Conservation (phyloP, 2,797 vertebrate genomes). For the Okamejei kenojei region DNA sequence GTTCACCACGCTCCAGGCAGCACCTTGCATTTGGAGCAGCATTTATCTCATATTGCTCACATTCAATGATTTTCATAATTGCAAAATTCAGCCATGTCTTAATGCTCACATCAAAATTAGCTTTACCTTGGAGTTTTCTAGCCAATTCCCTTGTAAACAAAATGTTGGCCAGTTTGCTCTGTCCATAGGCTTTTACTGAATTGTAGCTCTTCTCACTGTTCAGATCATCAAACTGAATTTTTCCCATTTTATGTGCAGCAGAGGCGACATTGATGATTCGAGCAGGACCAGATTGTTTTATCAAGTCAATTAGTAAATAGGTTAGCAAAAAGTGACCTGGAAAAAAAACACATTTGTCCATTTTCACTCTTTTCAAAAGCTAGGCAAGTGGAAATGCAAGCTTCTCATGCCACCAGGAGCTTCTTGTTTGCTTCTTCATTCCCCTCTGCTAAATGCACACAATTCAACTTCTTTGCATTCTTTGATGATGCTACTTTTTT, state of each 20-base stretch:
- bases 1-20: too few relatives aligned
- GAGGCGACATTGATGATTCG: slow-evolving; percentile 63
- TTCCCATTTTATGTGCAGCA: slow-evolving; percentile 53
- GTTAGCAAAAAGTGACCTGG: slow-evolving; percentile 67
- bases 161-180: slow-evolving; percentile 65
- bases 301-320: slow-evolving; percentile 60
- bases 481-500: not conserved
- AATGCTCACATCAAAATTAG: not conserved
- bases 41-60: not conserved
- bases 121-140: slow-evolving; percentile 56
- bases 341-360: not conserved
- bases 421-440: not conserved
- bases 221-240: slow-evolving; percentile 64
- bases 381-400: not conserved
- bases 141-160: slow-evolving; percentile 63
- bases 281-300: slow-evolving; percentile 63
- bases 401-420: not conserved
- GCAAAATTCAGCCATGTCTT: not conserved
- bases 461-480: not conserved
- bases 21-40: too few relatives aligned
- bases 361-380: not conserved
- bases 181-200: slow-evolving; percentile 53
- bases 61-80: not conserved
- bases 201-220: slow-evolving; percentile 54
- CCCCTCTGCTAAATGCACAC: not conserved